Evolutionary conservation across 1,140 invertebrate species (phyloP).

Genomic region (Bombus balteatus): DNA sequence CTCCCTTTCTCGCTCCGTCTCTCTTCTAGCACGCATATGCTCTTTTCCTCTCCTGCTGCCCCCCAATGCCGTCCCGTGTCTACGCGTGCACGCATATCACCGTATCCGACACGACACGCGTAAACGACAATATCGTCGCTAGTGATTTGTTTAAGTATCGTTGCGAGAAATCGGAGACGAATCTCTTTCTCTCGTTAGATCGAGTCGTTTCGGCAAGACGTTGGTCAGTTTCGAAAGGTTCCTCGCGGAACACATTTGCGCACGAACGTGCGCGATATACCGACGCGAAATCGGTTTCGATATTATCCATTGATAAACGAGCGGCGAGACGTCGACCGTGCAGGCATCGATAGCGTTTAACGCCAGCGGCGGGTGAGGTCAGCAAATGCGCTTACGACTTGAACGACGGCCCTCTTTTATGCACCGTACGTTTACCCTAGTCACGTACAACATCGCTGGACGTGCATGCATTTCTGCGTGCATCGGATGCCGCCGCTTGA

Average conservation of each 20-base stretch:
- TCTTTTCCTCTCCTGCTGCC: not conserved
- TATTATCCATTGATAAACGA: not conserved
- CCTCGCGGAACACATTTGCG: no score
- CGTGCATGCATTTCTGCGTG: conserved; percentile 51
- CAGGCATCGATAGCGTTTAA: not conserved
- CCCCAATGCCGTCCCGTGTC: not conserved
- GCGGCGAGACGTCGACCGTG: not conserved
- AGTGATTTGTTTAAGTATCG: not conserved
- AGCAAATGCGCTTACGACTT: conserved; percentile 6
- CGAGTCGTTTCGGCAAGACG: not conserved
- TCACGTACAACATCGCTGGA: conserved; percentile 19
- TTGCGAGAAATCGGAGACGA: not conserved
- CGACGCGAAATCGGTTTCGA: no score
- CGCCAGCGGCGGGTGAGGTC: not conserved
- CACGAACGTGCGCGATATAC: no score
- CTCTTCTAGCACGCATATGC: conserved; percentile 25
- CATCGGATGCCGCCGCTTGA: conserved; percentile 45
- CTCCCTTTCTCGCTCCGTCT: not conserved
- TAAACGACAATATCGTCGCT: not conserved
- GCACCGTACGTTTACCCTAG: conserved; percentile 2
- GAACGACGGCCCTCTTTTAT: not conserved
- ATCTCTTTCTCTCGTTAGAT: not conserved
- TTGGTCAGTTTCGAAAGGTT: no score
- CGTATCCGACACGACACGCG: not conserved
- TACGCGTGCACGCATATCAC: not conserved